Evolutionary conservation across 2,888 invertebrate genomes (phyloP), one percentile per base, ranked within the genome.

Genomic region (Agriopis marginaria): DNA sequence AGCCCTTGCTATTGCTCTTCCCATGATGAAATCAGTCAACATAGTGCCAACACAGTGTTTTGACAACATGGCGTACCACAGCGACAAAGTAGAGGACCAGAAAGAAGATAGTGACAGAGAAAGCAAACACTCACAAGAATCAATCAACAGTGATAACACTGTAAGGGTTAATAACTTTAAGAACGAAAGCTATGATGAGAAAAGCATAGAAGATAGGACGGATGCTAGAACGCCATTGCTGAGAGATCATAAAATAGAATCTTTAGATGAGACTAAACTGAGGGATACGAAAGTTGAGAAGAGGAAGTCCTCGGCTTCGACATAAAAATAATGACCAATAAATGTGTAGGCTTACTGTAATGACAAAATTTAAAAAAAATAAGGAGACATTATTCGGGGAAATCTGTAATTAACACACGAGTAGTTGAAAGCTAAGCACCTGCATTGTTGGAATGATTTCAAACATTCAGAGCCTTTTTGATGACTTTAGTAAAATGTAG

Each of bases 11-110:
- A 95, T 95, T 82, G 95, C 96, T 68, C 84, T 95, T 72, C 95
- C 95, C 68, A 95, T 95, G 92, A 94, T 95, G 92, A 95, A 95
- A 73, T 94, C 94, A 10, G 93, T 94, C 50, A 94, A 94, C 80
- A 84, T 94, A 56, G 90, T 93, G 56, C 94, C 94, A 55, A 84
- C 89, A 11, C 94, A 94, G 74, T 94, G 94, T 78, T 94, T 94
- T 67, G 94, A 94, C 77, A 94, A 94, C 75, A 92, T 94, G 89
- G 94, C 91, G 8, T 94, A 87, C 75, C 91, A 93, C 72, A 87
- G 76, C 45, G 93, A 93, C 68, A 92, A 87, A 80, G 75, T 79
- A 17, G 89, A 86, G 84, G 84, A 84, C 0, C 84, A 83, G 63
- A 78, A 79, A 47, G 77, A 75, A 23, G 79, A 78, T 50, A 83